phyloP scores from a whole-genome alignment of 2,113 vertebrate genomes.

The Pteropus alecto region DNA sequence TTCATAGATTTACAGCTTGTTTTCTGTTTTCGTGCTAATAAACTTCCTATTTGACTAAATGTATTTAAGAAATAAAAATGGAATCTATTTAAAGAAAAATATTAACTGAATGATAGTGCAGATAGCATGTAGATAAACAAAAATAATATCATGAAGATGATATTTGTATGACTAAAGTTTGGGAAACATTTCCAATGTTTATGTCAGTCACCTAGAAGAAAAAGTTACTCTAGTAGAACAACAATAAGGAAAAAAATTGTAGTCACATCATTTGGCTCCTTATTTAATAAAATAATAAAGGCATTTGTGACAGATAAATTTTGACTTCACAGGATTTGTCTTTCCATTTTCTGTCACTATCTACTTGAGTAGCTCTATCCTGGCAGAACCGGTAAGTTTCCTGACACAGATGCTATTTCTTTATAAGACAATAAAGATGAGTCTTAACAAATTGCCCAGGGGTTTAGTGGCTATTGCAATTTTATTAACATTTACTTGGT shows the following conservation, averaged over 20 bases:
- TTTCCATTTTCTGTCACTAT: not conserved
- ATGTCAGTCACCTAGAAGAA: not conserved
- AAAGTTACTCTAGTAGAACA: not conserved
- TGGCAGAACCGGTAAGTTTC: not conserved
- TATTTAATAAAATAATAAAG: conserved; percentile 29
- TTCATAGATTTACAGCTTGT: not conserved
- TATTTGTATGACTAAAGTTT: conserved; percentile 7
- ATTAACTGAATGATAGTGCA: not conserved
- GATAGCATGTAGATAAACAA: not conserved
- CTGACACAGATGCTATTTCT: conserved; percentile 1
- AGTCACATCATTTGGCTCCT: not conserved
- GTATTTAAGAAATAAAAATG: not conserved
- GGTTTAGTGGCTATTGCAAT: not conserved
- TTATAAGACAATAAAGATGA: not conserved
- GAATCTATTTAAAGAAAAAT: not conserved
- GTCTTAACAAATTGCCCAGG: not conserved
- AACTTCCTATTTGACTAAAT: conserved; percentile 22
- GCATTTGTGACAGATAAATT: not conserved
- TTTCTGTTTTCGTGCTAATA: not conserved
- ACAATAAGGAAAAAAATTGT: not conserved
- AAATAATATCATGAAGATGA: not conserved
- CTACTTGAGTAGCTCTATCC: not conserved
- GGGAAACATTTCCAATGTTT: not conserved
- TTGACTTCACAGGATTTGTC: not conserved
- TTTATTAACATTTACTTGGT: conserved; percentile 26